Conservation (phyloP, 2,797 vertebrate species). For the Poecilia wingei region DNA sequence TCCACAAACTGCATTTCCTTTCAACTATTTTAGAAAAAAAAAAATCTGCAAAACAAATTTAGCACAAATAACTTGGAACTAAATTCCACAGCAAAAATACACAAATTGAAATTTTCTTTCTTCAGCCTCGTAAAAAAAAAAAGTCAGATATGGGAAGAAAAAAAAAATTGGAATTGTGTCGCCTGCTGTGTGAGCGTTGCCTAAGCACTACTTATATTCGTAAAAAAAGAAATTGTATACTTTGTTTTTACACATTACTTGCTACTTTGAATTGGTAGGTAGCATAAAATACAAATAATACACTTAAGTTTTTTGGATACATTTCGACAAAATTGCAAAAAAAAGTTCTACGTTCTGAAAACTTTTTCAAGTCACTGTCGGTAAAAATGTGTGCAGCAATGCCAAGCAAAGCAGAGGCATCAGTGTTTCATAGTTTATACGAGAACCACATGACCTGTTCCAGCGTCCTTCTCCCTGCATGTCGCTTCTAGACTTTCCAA, state of each 20-base stretch:
- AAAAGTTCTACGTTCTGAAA: background rate
- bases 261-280: no score
- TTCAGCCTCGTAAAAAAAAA: background rate
- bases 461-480: background rate
- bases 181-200: background rate
- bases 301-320: background rate
- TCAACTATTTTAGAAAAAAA: background rate
- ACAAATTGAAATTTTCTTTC: background rate
- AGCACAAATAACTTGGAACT: background rate
- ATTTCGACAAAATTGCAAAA: background rate
- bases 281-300: no score
- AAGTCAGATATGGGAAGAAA: background rate
- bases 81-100: background rate
- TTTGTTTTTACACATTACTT: no score
- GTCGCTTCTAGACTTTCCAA: constrained; percentile 23
- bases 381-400: constrained; percentile 2
- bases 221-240: no score
- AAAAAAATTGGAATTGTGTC: background rate
- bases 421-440: constrained; percentile 25
- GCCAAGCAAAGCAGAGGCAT: constrained; percentile 9
- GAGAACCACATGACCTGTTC: constrained; percentile 37
- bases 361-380: background rate
- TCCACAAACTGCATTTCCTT: background rate
- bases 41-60: background rate
- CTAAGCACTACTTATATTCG: no score